Evolutionary conservation across 2,797 vertebrate genomes (phyloP), one percentile per base, ranked within the genome.

Genomic region (Clangula hyemalis): DNA sequence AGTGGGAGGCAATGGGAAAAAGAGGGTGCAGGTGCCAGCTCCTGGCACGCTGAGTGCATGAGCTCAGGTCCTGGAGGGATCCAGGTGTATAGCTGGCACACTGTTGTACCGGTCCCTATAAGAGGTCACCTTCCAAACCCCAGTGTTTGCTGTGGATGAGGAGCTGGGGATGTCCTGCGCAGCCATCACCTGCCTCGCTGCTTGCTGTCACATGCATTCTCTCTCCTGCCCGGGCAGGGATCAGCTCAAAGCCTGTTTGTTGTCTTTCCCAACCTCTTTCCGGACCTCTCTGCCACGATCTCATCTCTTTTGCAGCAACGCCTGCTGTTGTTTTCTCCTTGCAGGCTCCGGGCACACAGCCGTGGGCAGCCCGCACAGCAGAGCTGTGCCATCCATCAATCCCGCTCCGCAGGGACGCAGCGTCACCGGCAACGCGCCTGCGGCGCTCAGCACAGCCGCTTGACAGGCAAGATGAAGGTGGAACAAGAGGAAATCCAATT

Each of bases 401-500:
- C 24, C 53, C 5, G 13, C 19, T 17, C 45, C 0, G 4, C 69
- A 83, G 75, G 41, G 72, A 74, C 20, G 36, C 0, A 0, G 28
- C 74, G 49, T 83, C 76, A 91, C 62, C 69, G 53, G 53, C 8
- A 2, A 72, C 0, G 0, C 38, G 72, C 60, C 72, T 77, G 57
- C 2, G 0, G 89, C 1, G 0, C 36, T 8, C 2, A 1, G 56
- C 43, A 24, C 57, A 79, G 24, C 36, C 83, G 64, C 69, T 38
- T 89, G 91, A 87, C 89, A 86, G 71, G 85, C 25, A 27, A 92
- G 60, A 91, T 1, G 6, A 91, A 86, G 34, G 61, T 28, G 27
- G 69, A 74, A 87, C 47, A 89, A 65, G 66, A 89, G 95, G 49
- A 93, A 91, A 83, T 69, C 38, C 49, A 1, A 21, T 88, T 94